Conservation (phyloP, 1,140 invertebrate species). For the Mycetomoellerius zeteki region DNA sequence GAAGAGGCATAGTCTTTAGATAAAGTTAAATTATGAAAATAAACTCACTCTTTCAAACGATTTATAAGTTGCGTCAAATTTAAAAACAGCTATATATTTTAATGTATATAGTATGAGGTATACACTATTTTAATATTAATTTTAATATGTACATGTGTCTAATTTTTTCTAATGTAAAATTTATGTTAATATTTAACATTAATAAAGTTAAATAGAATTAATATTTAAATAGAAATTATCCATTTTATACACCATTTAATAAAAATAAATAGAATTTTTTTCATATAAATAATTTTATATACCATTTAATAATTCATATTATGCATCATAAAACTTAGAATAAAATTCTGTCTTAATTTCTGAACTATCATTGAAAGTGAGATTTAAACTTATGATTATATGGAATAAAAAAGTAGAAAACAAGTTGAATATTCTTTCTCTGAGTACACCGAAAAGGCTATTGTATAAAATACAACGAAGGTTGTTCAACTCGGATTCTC, state of each 20-base stretch:
- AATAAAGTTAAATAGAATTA: too few species aligned
- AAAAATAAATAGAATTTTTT: too few species aligned
- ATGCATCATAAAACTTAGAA: neutral
- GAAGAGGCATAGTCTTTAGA: neutral
- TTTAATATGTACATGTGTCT: too few species aligned
- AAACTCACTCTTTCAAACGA: neutral
- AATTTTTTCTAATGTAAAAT: too few species aligned
- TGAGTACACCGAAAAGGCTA: neutral
- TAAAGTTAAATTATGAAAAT: neutral
- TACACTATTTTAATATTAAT: neutral
- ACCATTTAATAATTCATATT: neutral
- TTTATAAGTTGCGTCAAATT: neutral
- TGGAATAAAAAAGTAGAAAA: neutral
- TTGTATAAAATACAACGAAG: neutral
- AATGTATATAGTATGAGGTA: neutral
- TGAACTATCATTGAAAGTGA: neutral
- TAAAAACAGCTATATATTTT: neutral
- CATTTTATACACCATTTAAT: neutral
- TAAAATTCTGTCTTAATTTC: neutral
- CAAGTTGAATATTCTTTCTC: neutral
- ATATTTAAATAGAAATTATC: too few species aligned
- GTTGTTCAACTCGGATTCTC: slow-evolving; percentile 3
- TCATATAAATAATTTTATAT: neutral
- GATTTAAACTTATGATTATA: neutral
- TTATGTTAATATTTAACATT: too few species aligned